Evolutionary conservation across 1,140 invertebrate species (phyloP), one percentile per base, ranked within the genome.

Genomic region (Aradophagus sp.): DNA sequence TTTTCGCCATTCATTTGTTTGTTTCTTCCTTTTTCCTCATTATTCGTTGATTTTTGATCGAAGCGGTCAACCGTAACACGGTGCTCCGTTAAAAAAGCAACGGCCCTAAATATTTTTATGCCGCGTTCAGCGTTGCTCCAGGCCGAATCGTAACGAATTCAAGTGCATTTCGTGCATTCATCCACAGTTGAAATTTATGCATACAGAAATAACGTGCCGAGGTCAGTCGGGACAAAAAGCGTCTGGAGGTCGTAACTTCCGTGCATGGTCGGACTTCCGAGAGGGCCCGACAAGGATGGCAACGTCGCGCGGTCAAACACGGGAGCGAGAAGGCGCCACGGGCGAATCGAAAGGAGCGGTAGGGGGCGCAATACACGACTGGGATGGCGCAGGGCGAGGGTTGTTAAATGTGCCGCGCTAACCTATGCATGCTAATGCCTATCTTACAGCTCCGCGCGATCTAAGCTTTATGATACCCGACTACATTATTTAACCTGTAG

Each of bases 351-450:
- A 70, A 52, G 17, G 26, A 41, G 35, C 26, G 8, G 19, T 20
- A 44, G 52, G 52, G 44, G 66, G 26, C 15, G 20, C 12, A 34
- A 41, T 47, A 35, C 17, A 31, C 5, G 41, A 65, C 11, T 42
- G 48, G 52, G 63, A 56, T 17, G 42, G 10, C 23, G 11, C 15
- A 32, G 15, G 63, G 59, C 36, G 47, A 53, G 70, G 66, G 53
- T 70, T 74, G 73, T 70, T 82, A 81, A 82, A 81, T 80, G 77
- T 72, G 67, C 67, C 59, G 69, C 39, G 66, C 45, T 78, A 77
- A 79, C 75, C 77, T 80, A 80, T 81, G 80, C 80, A 82, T 80
- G 77, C 75, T 80, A 81, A 81, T 81, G 75, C 70, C 66, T 71
- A 77, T 80, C 77, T 81, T 77, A 78, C 65, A 48, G 55, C 44